Evolutionary conservation across 1,140 invertebrate species (phyloP).

Genomic region (Spodoptera litura): DNA sequence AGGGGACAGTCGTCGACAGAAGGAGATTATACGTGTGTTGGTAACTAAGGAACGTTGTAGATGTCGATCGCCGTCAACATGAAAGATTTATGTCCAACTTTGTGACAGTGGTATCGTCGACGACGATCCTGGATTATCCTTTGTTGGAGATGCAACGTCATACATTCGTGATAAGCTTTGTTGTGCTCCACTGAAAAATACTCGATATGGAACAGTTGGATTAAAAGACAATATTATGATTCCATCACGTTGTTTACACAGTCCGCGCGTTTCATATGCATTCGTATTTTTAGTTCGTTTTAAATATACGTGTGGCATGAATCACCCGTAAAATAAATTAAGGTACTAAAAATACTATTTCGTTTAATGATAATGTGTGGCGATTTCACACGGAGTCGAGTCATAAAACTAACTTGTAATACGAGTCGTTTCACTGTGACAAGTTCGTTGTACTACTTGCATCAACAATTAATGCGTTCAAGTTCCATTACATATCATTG

Average conservation of each 20-base stretch:
- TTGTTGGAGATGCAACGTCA: constrained; percentile 65
- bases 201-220: constrained; percentile 35
- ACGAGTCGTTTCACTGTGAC: constrained; percentile 16
- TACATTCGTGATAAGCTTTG: constrained; percentile 62
- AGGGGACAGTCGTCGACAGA: constrained; percentile 69
- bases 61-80: constrained; percentile 72
- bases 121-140: constrained; percentile 78
- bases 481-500: constrained; percentile 34
- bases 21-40: constrained; percentile 60
- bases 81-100: constrained; percentile 80
- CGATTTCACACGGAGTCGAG: not conserved
- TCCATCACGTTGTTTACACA: constrained; percentile 44
- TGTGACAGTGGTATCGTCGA: constrained; percentile 74
- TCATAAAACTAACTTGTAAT: constrained; percentile 1
- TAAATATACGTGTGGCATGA: constrained; percentile 20
- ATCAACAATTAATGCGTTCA: constrained; percentile 14
- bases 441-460: constrained; percentile 35
- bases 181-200: constrained; percentile 38
- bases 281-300: constrained; percentile 36
- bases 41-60: constrained; percentile 62
- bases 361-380: constrained; percentile 8
- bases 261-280: constrained; percentile 37
- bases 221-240: constrained; percentile 46
- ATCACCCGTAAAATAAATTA: constrained; percentile 9
- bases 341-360: constrained; percentile 10